Evolutionary conservation across 2,797 vertebrate species (phyloP), one percentile per base, ranked within the genome.

Genomic region (Rhabdomys pumilio): DNA sequence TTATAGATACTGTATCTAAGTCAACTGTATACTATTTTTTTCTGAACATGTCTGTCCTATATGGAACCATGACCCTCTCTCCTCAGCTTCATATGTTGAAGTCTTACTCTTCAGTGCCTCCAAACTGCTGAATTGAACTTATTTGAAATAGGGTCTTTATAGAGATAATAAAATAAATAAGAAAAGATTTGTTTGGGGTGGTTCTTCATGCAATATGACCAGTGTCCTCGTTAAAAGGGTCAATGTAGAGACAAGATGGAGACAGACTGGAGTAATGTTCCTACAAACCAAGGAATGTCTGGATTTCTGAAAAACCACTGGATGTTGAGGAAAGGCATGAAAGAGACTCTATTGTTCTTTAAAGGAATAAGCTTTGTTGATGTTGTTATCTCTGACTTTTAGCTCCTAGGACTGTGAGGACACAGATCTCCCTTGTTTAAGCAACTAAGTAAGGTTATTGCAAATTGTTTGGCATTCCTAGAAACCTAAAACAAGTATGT

Each of bases 101-200:
- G 41, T 83, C 61, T 72, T 82, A 87, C 55, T 10, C 53, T 2
- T 29, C 11, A 38, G 44, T 29, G 13, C 29, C n/a, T 86, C 9
- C 57, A 57, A 87, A 76, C 29, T 34, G 15, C 53, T 57, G 57
- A 63, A 63, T 11, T 55, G 24, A 75, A 41, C 41, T 81, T 67
- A 34, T 41, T 76, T 92, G 41, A 29, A 94, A 57, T 8, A 57
- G 22, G 6, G 44, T 63, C 38, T 92, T 81, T 61, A 34, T 1
- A 79, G 59, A 86, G 76, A 83, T 50, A 41, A 83, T 86, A 77
- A 72, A 76, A 77, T 91, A 72, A 69, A 75, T 85, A 85, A 86
- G 44, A 94, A 94, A 88, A 41, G 63, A 84, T 20, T n/a, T 94
- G 10, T 26, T 93, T 80, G 17, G 22, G 31, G 44, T 87, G n/a